These are phyloP conservation scores for Dynastes grantii DNA, from an alignment of 2,888 invertebrate genomes.

Conservation along the genomic window DNA sequence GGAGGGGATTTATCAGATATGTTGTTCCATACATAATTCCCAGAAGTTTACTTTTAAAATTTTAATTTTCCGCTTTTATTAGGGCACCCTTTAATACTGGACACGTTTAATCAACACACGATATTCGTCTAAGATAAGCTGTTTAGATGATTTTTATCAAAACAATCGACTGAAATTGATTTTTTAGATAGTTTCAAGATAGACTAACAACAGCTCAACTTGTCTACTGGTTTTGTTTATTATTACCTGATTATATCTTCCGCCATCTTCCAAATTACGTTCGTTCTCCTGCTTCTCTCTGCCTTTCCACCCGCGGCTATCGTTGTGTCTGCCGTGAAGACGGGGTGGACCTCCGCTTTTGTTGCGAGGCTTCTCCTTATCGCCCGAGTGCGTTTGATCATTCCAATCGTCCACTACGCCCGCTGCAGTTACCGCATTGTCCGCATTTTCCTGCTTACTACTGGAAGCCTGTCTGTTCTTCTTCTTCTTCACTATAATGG, in stretches of 20 bases:
- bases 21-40: too few species aligned
- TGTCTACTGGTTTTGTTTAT: too few species aligned
- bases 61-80: too few species aligned
- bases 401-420: slow-evolving; percentile 67
- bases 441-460: slow-evolving; percentile 65
- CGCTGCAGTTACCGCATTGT: slow-evolving; percentile 60
- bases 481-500: slow-evolving; percentile 86
- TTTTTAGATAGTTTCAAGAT: too few species aligned
- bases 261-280: slow-evolving; percentile 66
- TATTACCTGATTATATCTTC: slow-evolving; percentile 52
- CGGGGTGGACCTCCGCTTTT: slow-evolving; percentile 70
- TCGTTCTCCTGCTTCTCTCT: slow-evolving; percentile 68
- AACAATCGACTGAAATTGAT: too few species aligned
- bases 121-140: too few species aligned
- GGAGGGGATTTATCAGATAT: too few species aligned
- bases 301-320: slow-evolving; percentile 65
- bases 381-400: slow-evolving; percentile 60
- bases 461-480: slow-evolving; percentile 78
- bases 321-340: slow-evolving; percentile 73
- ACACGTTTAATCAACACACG: too few species aligned
- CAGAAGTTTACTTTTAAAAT: too few species aligned
- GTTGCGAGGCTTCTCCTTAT: slow-evolving; percentile 69
- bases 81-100: too few species aligned
- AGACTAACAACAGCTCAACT: too few species aligned
- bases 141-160: too few species aligned